Conservation (phyloP, 2,888 invertebrate genomes). For the Augochlorella aurata region DNA sequence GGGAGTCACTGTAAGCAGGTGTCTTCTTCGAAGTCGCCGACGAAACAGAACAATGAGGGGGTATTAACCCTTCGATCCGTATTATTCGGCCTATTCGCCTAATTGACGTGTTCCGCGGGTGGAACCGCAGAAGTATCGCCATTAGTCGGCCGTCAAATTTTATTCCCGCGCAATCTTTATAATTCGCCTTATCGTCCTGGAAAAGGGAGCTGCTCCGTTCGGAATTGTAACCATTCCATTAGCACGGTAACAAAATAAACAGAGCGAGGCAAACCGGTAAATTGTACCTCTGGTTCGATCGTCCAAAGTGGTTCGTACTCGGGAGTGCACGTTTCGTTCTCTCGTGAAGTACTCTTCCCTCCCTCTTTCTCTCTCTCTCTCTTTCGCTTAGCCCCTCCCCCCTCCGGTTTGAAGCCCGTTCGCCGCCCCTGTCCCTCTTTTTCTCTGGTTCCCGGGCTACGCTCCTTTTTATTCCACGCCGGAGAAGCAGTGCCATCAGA, state of each 20-base stretch:
- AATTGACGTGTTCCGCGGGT: slow-evolving; percentile 26
- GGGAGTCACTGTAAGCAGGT: too few relatives aligned
- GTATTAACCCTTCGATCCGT: background rate
- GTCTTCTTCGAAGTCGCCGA: too few relatives aligned
- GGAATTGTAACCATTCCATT: slow-evolving; percentile 61
- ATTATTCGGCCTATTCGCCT: background rate
- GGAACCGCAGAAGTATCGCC: slow-evolving; percentile 30
- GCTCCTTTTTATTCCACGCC: slow-evolving; percentile 52
- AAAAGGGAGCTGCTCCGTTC: slow-evolving; percentile 40
- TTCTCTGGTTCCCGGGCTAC: slow-evolving; percentile 21
- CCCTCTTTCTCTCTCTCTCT: background rate
- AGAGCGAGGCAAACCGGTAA: slow-evolving; percentile 60
- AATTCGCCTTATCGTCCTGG: slow-evolving; percentile 55
- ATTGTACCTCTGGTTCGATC: slow-evolving; percentile 60
- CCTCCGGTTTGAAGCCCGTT: background rate
- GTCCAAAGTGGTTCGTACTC: slow-evolving; percentile 59
- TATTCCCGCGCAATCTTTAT: slow-evolving; percentile 48
- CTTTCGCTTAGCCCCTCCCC: background rate
- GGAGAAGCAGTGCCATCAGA: slow-evolving; percentile 49
- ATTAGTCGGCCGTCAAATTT: slow-evolving; percentile 45
- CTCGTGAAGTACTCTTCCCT: slow-evolving; percentile 46
- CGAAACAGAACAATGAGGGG: background rate
- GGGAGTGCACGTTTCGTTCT: slow-evolving; percentile 54
- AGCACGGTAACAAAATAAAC: slow-evolving; percentile 60
- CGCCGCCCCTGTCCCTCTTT: slow-evolving; percentile 10